phyloP scores from a whole-genome alignment of 2,113 vertebrate genomes.

The Tachuris rubrigastra region DNA sequence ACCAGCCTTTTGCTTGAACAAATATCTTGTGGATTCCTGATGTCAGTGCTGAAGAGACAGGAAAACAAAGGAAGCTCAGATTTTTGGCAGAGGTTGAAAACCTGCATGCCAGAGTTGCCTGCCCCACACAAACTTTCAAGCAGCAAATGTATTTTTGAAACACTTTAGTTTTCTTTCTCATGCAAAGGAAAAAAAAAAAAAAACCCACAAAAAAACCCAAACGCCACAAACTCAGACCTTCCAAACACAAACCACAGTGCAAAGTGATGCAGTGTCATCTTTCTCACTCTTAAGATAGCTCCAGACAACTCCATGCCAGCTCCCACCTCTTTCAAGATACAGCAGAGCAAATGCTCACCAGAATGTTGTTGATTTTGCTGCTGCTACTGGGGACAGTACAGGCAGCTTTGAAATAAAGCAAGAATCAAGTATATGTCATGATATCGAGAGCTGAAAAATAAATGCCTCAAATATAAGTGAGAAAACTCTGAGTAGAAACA shows the following conservation, averaged over 20 bases:
- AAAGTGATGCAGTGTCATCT: conserved; percentile 48
- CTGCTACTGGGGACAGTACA: not conserved
- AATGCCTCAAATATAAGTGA: not conserved
- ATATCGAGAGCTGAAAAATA: not conserved
- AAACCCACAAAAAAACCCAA: not conserved
- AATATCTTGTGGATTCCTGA: not conserved
- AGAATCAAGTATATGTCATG: not conserved
- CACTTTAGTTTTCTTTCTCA: not conserved
- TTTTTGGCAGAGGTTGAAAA: not conserved
- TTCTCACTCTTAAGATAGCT: conserved; percentile 11
- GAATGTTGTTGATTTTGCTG: not conserved
- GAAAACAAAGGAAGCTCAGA: not conserved
- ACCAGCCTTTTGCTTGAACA: not conserved
- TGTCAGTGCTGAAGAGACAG: not conserved
- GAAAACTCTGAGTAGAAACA: not conserved
- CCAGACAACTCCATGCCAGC: not conserved
- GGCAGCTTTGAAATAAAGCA: not conserved
- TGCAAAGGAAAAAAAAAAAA: not conserved
- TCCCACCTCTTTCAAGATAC: not conserved
- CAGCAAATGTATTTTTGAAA: not conserved
- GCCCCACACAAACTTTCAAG: not conserved
- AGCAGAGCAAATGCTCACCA: not conserved
- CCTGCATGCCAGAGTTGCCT: not conserved
- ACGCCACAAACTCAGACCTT: not conserved
- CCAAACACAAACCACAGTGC: not conserved